Percentiles rank a stretch among this genome's conserved stretches.
Evolutionary conservation across 2,113 vertebrate species (phyloP).

Genomic region (Saccopteryx leptura): DNA sequence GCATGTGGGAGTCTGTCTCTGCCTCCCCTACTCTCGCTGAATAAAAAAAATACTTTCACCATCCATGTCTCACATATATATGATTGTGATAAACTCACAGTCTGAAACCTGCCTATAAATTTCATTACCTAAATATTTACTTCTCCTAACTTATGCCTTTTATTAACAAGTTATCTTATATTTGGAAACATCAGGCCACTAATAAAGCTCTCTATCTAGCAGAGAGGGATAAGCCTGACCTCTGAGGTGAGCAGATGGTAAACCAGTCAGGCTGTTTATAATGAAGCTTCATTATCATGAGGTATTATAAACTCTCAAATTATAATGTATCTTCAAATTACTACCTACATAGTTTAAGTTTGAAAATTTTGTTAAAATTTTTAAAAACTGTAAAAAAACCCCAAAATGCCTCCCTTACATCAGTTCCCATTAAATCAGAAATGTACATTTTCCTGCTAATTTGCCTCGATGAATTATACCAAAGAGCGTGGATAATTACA

Average conservation of each 20-base stretch:
- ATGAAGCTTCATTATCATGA: slow-evolving; percentile 58
- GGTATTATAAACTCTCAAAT: slow-evolving; percentile 54
- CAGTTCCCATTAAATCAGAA: slow-evolving; percentile 3
- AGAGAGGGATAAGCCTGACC: neutral
- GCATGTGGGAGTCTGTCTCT: too few species aligned
- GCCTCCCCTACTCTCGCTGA: too few species aligned
- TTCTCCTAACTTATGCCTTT: neutral
- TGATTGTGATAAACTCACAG: slow-evolving; percentile 7
- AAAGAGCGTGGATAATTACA: slow-evolving; percentile 48
- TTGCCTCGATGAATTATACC: neutral
- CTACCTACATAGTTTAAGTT: neutral
- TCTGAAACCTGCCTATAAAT: neutral
- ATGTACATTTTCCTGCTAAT: slow-evolving; percentile 10
- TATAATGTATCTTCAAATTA: slow-evolving; percentile 44
- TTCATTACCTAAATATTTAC: slow-evolving; percentile 24
- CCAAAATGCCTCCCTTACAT: slow-evolving; percentile 3
- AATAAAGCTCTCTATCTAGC: neutral
- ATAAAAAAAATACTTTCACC: too few species aligned
- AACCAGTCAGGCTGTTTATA: neutral
- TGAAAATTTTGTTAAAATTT: slow-evolving; percentile 18
- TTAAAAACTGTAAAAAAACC: neutral
- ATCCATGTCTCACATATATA: neutral
- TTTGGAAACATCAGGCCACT: neutral
- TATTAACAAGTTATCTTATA: neutral
- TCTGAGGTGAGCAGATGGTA: neutral